phyloP scores from a whole-genome alignment of 2,888 invertebrate genomes.

The Chrysolina oricalcia region DNA sequence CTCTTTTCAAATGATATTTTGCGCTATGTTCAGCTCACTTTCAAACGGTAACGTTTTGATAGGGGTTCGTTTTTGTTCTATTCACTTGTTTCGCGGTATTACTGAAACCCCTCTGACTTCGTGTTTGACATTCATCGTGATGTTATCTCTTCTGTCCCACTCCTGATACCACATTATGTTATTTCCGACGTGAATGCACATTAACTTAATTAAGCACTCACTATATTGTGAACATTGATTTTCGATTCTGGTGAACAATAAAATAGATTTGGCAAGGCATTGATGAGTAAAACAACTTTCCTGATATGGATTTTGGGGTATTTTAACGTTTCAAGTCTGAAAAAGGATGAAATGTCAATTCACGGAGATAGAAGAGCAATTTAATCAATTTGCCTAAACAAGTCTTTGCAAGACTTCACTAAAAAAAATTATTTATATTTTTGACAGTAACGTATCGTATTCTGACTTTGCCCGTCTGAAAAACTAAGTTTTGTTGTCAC shows the following conservation, averaged over 20 bases:
- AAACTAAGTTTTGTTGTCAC: no score
- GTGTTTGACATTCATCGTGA: conserved; percentile 42
- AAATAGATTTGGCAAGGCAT: no score
- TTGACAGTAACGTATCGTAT: no score
- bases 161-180: conserved; percentile 31
- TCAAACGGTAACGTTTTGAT: conserved; percentile 41
- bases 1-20: conserved; percentile 55
- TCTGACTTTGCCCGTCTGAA: no score
- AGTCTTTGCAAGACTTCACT: no score
- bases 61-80: conserved; percentile 35
- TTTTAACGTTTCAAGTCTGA: no score
- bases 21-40: conserved; percentile 51
- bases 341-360: no score
- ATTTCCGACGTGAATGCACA: background rate
- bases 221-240: background rate
- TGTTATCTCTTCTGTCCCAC: conserved; percentile 7
- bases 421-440: no score
- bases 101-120: background rate
- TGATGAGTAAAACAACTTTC: no score
- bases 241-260: background rate
- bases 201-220: background rate
- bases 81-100: conserved; percentile 35
- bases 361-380: no score
- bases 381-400: no score
- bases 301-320: no score